phyloP scores from a whole-genome alignment of 2,113 vertebrate species.

The Leucosticte australis region DNA sequence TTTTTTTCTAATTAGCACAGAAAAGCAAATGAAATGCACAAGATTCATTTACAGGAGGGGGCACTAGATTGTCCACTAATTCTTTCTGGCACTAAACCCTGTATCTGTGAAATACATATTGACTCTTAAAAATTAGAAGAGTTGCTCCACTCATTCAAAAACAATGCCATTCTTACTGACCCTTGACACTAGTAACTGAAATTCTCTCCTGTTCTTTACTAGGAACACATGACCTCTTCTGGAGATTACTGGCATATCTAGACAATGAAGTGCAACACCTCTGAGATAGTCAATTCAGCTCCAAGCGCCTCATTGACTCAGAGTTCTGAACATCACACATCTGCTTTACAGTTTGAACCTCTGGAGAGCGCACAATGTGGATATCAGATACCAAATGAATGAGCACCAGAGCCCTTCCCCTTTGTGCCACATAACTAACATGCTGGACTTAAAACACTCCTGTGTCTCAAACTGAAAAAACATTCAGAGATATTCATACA shows the following conservation, averaged over 20 bases:
- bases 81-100: not conserved
- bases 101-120: not conserved
- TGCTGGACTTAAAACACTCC: not conserved
- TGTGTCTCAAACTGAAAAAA: not conserved
- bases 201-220: not conserved
- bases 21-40: not conserved
- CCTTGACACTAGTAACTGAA: not conserved
- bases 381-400: not conserved
- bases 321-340: not conserved
- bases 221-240: not conserved
- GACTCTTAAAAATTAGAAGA: not conserved
- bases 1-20: not conserved
- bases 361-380: not conserved
- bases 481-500: not conserved
- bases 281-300: not conserved
- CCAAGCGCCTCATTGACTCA: not conserved
- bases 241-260: not conserved
- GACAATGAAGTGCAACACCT: not conserved
- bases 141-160: not conserved
- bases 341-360: not conserved
- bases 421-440: not conserved
- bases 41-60: not conserved
- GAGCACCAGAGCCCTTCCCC: not conserved
- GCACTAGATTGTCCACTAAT: not conserved
- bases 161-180: not conserved